Percentiles rank a stretch among this genome's conserved stretches.
Evolutionary conservation across 2,797 vertebrate species (phyloP).

Genomic region (Benthosema pterotum): DNA sequence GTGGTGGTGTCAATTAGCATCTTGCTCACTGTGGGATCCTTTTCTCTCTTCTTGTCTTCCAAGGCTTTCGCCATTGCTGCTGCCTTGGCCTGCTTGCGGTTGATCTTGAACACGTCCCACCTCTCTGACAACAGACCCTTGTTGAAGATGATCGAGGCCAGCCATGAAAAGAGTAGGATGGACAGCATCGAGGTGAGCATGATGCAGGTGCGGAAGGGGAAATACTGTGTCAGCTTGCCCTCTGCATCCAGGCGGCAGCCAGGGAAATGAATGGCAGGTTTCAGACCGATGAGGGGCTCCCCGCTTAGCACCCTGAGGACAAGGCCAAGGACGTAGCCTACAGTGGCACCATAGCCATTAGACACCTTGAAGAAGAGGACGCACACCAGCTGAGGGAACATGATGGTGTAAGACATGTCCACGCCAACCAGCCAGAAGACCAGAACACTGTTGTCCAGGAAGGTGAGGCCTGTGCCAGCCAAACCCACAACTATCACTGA

Average conservation of each 20-base stretch:
- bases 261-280: conserved; percentile 73
- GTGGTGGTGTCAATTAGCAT: conserved; percentile 65
- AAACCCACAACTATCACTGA: conserved; percentile 79
- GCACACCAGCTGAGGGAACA: conserved; percentile 86
- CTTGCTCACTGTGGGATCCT: conserved; percentile 19
- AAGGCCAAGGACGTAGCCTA: conserved; percentile 70
- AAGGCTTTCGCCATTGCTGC: background rate
- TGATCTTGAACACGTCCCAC: conserved; percentile 79
- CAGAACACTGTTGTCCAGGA: conserved; percentile 74
- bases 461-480: conserved; percentile 73
- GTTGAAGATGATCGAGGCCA: conserved; percentile 73
- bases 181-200: conserved; percentile 72
- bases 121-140: conserved; percentile 71
- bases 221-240: conserved; percentile 73
- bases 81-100: conserved; percentile 36
- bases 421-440: conserved; percentile 84
- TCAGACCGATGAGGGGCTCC: conserved; percentile 72
- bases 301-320: conserved; percentile 62
- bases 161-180: conserved; percentile 71
- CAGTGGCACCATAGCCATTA: conserved; percentile 77
- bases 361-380: conserved; percentile 79
- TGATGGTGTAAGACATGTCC: conserved; percentile 83
- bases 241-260: conserved; percentile 62
- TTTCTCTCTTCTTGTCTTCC: background rate
- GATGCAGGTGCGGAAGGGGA: conserved; percentile 83